Evolutionary conservation across 2,113 vertebrate genomes (phyloP), one percentile per base, ranked within the genome.

Genomic region (Ailuropoda melanoleuca): DNA sequence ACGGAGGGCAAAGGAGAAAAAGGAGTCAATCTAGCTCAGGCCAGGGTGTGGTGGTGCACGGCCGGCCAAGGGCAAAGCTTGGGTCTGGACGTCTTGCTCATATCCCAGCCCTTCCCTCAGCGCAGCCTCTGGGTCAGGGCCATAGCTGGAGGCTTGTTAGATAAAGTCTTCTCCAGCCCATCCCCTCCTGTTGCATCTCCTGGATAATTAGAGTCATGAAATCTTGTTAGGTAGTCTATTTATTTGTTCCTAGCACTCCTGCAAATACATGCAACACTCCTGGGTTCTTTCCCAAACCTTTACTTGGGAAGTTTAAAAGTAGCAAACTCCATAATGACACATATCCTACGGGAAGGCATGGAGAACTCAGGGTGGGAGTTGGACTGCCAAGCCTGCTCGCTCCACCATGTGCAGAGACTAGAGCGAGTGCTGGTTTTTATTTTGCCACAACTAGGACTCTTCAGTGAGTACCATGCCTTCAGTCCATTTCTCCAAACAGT

Each of bases 231-330:
- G 19, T 43, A 62, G 37, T 48, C 4, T 43, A 34, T 81, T 68
- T 80, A 29, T 56, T 82, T 95, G 8, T 96, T 53, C 18, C 55
- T 17, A 92, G 70, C 19, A 26, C 34, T 88, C 9, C 50, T 68
- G n/a, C 19, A 89, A 77, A 78, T 88, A 70, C 10, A 64, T 8
- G 50, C 81, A 89, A 72, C 60, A 64, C 37, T 85, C 13, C n/a
- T 88, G 15, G 9, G 43, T 13, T 62, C 91, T 89, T 92, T 55
- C 74, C 80, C 50, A 92, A 43, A 74, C 10, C 81, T 72, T 5
- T 80, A 74, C 24, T 58, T 58, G 70, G 92, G 77, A 93, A 95
- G 19, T 84, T 92, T 86, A 31, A 93, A 77, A 88, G 53, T 53
- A 83, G 39, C 70, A 77, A 56, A 86, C 68, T 77, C 50, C 2